A percentile compares a stretch with the other conserved stretches of the same genome.
Conservation (phyloP, 2,888 invertebrate species). For the Anthrax anthrax region DNA sequence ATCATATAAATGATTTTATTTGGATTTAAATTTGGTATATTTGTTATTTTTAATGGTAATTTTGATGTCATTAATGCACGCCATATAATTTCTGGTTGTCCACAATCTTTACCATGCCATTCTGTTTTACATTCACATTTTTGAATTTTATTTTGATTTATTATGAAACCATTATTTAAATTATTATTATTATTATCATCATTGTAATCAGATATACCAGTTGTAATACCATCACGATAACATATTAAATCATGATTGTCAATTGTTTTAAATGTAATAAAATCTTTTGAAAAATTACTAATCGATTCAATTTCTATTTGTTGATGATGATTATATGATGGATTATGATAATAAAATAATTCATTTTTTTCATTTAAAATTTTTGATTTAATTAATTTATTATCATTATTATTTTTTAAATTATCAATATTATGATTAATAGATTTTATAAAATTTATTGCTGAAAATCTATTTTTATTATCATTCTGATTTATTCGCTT, state of each 20-base stretch:
- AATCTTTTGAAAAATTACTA: constrained; percentile 9
- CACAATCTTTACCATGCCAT: constrained; percentile 51
- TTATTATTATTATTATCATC: neutral
- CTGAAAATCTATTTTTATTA: too few relatives aligned
- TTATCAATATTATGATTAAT: too few relatives aligned
- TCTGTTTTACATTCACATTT: constrained; percentile 43
- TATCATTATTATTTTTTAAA: neutral
- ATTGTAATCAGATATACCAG: neutral
- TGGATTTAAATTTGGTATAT: constrained; percentile 12
- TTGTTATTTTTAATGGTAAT: constrained; percentile 17
- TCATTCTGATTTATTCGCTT: too few relatives aligned
- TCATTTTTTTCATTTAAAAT: too few relatives aligned
- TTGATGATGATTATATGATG: too few relatives aligned
- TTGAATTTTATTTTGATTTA: neutral
- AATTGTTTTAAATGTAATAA: constrained; percentile 8
- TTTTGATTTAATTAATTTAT: neutral
- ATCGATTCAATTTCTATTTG: constrained; percentile 9
- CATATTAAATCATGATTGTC: constrained; percentile 6
- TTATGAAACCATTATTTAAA: too few relatives aligned
- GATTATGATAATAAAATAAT: too few relatives aligned
- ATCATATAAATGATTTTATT: constrained; percentile 44
- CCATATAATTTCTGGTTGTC: constrained; percentile 52
- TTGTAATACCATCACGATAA: constrained; percentile 9
- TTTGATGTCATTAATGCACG: constrained; percentile 44
- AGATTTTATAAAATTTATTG: too few relatives aligned